phyloP scores from a whole-genome alignment of 2,888 invertebrate genomes.

The Pheosia tremula region DNA sequence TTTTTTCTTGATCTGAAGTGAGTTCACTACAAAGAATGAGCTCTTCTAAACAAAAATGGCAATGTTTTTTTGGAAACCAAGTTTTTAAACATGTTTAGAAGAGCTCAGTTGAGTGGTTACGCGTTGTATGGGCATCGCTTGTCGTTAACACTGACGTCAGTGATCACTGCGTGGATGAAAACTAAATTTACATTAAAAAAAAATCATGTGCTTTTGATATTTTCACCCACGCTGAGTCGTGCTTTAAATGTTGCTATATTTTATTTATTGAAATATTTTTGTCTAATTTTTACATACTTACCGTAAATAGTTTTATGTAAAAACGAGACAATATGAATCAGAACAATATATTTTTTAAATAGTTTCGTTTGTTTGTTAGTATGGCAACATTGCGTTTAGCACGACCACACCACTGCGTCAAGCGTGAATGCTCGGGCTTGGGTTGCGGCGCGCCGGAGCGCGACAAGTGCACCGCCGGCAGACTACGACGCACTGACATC shows the following conservation, averaged over 20 bases:
- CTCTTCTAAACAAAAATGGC: constrained; percentile 46
- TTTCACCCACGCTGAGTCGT: constrained; percentile 39
- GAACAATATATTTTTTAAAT: not conserved
- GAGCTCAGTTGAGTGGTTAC: constrained; percentile 50
- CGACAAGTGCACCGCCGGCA: constrained; percentile 23
- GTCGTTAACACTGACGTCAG: constrained; percentile 79
- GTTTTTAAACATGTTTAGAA: constrained; percentile 20
- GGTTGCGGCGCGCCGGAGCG: constrained; percentile 67
- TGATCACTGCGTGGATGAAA: constrained; percentile 56
- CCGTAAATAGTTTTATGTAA: constrained; percentile 20
- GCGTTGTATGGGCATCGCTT: constrained; percentile 82
- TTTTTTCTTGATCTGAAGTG: constrained; percentile 40
- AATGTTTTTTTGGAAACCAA: constrained; percentile 2
- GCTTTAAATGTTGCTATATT: constrained; percentile 39
- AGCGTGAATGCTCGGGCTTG: constrained; percentile 84
- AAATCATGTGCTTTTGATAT: not conserved
- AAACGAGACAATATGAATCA: constrained; percentile 9
- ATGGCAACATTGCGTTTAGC: constrained; percentile 41
- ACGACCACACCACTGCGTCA: constrained; percentile 67
- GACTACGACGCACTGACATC: constrained; percentile 21
- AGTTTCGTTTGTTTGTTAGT: constrained; percentile 10
- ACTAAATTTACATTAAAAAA: constrained; percentile 5
- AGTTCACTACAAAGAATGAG: constrained; percentile 44
- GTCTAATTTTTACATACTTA: constrained; percentile 14
- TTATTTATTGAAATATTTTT: not conserved